Evolutionary conservation across 1,140 invertebrate species (phyloP), one percentile per base, ranked within the genome.

Genomic region (Drosophila melanogaster): DNA sequence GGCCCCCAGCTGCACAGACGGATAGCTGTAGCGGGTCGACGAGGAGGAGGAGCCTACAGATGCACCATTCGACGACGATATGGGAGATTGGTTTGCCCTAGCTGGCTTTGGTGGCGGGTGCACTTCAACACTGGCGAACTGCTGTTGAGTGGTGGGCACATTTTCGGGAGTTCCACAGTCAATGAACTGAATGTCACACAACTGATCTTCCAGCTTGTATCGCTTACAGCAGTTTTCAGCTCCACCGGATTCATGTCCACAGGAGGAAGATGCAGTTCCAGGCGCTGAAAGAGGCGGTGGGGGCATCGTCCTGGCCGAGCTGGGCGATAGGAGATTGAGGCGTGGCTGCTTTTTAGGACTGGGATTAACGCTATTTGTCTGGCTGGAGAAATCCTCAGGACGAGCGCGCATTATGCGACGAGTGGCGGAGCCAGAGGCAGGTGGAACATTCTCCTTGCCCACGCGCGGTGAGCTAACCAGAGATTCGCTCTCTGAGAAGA

Each of bases 401-500:
- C 93, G 79, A 0, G 93, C 92, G 1, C 93, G 86, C 62, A 93
- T 75, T 15, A 93, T 90, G 43, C 93, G 85, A 17, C 93, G 84
- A 5, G 92, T 90, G 26, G 90, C 81, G 40, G 80, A 81, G 2
- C 79, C 77, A 0, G 79, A 61, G 1, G 79, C 71, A 33, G 83
- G 84, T 12, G 91, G 91, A 38, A 92, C 84, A 64, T 91, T 92
- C 62, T 94, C 93, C 57, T 93, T 93, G 51, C 93, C 92, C 22
- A 94, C 90, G 41, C 93, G 90, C 7, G 93, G 93, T 1, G 93
- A 94, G 40, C 93, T 93, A 8, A 94, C 93, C 43, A 95, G 66
- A 41, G 95, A 95, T 76, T 97, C 96, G 90, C 97, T 96, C 83
- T 97, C 96, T 11, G 96, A 96, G 90, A 97, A 96, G 93, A 97